Conservation (phyloP, 2,797 vertebrate genomes). For the Spinus olivaceus region DNA sequence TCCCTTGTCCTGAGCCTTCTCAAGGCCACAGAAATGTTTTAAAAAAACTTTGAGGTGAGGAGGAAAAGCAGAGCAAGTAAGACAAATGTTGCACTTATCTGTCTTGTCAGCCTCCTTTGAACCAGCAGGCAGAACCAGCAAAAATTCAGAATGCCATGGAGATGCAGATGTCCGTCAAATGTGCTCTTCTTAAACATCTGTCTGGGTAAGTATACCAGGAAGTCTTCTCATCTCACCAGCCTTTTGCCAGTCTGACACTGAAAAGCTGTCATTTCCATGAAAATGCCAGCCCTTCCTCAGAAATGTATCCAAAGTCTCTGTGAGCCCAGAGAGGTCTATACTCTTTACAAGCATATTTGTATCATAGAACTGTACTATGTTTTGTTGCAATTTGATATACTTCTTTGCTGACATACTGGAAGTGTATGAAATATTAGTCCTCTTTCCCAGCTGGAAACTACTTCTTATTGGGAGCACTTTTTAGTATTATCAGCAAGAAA, state of each 20-base stretch:
- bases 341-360: neutral
- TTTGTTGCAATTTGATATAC: neutral
- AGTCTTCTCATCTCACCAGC: conserved; percentile 1
- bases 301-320: neutral
- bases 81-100: neutral
- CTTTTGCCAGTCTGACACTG: neutral
- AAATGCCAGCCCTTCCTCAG: conserved; percentile 26
- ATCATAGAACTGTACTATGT: neutral
- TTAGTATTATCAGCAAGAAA: neutral
- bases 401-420: neutral
- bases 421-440: neutral
- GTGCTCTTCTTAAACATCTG: conserved; percentile 17
- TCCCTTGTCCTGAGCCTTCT: neutral
- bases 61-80: neutral
- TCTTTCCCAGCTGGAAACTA: neutral
- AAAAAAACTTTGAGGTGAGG: neutral
- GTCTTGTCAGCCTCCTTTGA: neutral
- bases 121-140: neutral
- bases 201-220: neutral
- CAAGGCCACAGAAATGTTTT: neutral
- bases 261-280: conserved; percentile 48
- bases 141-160: neutral
- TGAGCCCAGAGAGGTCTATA: neutral
- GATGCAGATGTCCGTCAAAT: conserved; percentile 13
- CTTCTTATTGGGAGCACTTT: neutral